A percentile compares a stretch with the other conserved stretches of the same genome.
phyloP scores from a whole-genome alignment of 2,888 invertebrate species.

The Aporophyla lueneburgensis region DNA sequence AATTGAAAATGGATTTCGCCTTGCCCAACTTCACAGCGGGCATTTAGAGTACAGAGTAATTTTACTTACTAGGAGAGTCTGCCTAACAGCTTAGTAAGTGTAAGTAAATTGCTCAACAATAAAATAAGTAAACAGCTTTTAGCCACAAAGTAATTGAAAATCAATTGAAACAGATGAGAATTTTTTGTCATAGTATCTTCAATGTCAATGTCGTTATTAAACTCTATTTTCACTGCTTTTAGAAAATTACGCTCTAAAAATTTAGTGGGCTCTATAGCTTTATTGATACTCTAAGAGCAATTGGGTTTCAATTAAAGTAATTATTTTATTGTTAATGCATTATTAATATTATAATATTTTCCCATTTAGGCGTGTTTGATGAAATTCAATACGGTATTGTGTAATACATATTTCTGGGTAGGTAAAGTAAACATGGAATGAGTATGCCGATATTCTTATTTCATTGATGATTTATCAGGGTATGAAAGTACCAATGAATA shows the following conservation, averaged over 20 bases:
- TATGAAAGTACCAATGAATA: background rate
- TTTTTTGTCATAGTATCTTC: background rate
- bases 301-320: conserved; percentile 17
- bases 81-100: background rate
- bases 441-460: background rate
- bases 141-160: background rate
- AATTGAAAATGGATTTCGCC: background rate
- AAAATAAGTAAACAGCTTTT: no score
- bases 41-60: background rate
- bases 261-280: conserved; percentile 4
- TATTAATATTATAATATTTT: conserved; percentile 11
- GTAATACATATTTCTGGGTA: background rate
- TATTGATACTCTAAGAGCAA: conserved; percentile 15
- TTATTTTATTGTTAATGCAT: conserved; percentile 30
- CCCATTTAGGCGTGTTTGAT: background rate
- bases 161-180: background rate
- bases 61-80: background rate
- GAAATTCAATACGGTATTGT: conserved; percentile 21
- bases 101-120: background rate
- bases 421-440: background rate
- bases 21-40: background rate
- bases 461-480: background rate
- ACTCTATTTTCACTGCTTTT: background rate
- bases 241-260: background rate
- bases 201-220: background rate